These are phyloP conservation scores for Salticus scenicus DNA, from an alignment of 2,888 invertebrate genomes.

Conservation along the genomic window DNA sequence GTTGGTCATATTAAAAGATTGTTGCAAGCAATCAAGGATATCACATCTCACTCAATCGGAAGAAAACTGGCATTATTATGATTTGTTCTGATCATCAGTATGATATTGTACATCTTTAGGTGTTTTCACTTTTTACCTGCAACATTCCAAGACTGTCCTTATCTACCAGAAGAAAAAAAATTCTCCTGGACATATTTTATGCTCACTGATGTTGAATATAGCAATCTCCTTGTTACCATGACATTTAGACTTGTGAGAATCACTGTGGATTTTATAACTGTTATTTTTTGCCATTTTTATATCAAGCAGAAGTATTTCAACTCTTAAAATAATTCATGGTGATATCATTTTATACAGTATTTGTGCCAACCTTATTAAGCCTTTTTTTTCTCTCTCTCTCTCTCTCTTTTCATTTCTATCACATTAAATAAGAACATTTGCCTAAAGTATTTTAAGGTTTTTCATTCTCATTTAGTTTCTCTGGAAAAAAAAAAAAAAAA, in stretches of 20 bases:
- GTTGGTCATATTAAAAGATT: constrained; percentile 97
- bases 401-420: neutral
- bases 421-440: no score
- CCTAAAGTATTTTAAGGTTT: no score
- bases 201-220: constrained; percentile 14
- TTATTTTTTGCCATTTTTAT: neutral
- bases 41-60: constrained; percentile 74
- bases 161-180: neutral
- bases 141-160: constrained; percentile 17
- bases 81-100: neutral
- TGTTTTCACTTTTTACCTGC: neutral
- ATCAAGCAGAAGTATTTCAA: constrained; percentile 3
- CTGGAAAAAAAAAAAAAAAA: no score
- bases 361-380: neutral
- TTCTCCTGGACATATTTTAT: constrained; percentile 4
- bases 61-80: constrained; percentile 56
- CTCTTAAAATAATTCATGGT: neutral
- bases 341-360: constrained; percentile 4
- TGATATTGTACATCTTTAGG: no score
- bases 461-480: no score
- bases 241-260: constrained; percentile 3
- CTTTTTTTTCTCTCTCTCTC: neutral
- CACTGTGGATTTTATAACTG: neutral
- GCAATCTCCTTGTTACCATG: constrained; percentile 26
- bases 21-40: constrained; percentile 92